Evolutionary conservation across 2,888 invertebrate genomes (phyloP).

Genomic region (Candidula unifasciata): DNA sequence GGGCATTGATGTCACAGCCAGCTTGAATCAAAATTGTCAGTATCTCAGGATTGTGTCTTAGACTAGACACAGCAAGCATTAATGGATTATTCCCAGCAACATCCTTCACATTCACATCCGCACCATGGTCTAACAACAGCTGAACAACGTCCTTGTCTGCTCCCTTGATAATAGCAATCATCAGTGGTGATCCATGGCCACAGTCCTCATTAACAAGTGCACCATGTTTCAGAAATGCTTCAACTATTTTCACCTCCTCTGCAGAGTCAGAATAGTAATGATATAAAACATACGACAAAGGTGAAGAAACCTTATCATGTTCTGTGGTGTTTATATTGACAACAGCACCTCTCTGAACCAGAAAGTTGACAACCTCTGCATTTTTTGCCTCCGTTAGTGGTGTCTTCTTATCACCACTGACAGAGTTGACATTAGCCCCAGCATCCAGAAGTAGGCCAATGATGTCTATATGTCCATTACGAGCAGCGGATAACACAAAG

Average conservation of each 20-base stretch:
- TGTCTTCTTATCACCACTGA: background rate
- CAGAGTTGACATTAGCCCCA: background rate
- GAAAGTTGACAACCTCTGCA: conserved; percentile 4
- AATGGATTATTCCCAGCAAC: background rate
- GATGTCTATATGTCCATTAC: background rate
- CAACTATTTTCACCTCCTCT: background rate
- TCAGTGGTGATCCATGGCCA: background rate
- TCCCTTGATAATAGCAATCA: background rate
- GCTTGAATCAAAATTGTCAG: background rate
- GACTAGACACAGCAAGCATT: background rate
- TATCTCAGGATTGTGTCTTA: background rate
- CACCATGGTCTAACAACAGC: conserved; percentile 12
- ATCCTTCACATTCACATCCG: background rate
- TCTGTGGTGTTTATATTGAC: background rate
- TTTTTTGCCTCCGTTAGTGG: background rate
- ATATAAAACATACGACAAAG: background rate
- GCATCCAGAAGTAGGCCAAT: conserved; percentile 7
- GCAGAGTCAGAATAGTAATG: background rate
- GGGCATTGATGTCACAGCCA: background rate
- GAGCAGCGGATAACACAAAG: background rate
- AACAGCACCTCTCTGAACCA: background rate
- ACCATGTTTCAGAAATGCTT: background rate
- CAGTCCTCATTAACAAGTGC: background rate
- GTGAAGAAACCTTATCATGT: background rate
- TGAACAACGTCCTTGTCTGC: background rate